Evolutionary conservation across 2,797 vertebrate genomes (phyloP).

Genomic region (Chromis chromis): DNA sequence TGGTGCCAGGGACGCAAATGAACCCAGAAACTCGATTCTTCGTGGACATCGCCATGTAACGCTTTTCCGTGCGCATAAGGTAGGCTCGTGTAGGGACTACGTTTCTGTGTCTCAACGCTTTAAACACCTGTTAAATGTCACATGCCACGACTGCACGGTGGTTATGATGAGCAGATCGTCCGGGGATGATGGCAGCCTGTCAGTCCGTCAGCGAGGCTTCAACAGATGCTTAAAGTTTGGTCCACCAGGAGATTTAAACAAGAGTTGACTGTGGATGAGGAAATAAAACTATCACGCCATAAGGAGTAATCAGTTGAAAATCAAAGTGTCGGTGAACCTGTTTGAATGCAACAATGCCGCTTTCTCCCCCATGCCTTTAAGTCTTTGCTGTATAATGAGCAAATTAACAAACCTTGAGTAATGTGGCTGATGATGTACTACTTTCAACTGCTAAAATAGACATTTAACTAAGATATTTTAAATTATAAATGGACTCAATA

Average conservation of each 20-base stretch:
- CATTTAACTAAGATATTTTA: not conserved
- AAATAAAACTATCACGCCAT: no score
- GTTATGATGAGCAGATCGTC: not conserved
- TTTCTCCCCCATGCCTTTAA: no score
- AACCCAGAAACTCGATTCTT: slow-evolving; percentile 4
- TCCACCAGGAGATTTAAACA: not conserved
- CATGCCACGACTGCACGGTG: not conserved
- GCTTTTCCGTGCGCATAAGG: slow-evolving; percentile 33
- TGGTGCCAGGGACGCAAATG: slow-evolving; percentile 6
- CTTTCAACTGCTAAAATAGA: no score
- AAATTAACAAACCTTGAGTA: not conserved
- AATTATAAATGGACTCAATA: no score
- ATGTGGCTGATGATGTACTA: not conserved
- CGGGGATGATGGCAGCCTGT: slow-evolving; percentile 13
- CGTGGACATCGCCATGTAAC: slow-evolving; percentile 37
- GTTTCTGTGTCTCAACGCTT: not conserved
- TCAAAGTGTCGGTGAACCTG: no score
- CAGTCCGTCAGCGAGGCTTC: not conserved
- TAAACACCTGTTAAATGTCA: not conserved
- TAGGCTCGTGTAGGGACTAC: slow-evolving; percentile 18
- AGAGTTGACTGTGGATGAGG: no score
- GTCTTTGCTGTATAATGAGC: no score
- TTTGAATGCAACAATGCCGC: not conserved
- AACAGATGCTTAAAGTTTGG: slow-evolving; percentile 50
- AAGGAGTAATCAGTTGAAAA: not conserved